Conservation (phyloP, 2,797 vertebrate species). For the Sebastes cheni region DNA sequence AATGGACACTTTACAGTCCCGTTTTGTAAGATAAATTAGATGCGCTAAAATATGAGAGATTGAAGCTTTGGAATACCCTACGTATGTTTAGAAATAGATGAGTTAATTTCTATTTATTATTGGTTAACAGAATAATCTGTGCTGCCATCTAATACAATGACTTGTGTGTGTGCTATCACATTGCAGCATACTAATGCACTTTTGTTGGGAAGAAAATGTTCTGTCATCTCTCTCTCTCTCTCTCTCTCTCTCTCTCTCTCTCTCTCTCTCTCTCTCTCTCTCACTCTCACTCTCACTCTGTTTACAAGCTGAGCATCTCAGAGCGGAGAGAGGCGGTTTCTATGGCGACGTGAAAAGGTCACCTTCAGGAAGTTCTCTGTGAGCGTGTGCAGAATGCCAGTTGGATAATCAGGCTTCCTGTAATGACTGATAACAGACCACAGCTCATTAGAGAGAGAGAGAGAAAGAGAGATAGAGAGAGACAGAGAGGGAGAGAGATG, state of each 20-base stretch:
- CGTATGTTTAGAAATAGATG: background rate
- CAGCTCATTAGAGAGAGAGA: slow-evolving; percentile 76
- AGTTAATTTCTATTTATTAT: slow-evolving; percentile 3
- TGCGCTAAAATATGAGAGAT: background rate
- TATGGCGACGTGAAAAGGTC: slow-evolving; percentile 85
- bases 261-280: background rate
- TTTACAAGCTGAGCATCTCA: slow-evolving; percentile 62
- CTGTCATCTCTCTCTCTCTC: slow-evolving; percentile 44
- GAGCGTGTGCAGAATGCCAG: slow-evolving; percentile 77
- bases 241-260: slow-evolving; percentile 22
- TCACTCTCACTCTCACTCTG: background rate
- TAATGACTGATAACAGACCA: slow-evolving; percentile 81
- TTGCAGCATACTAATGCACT: slow-evolving; percentile 49
- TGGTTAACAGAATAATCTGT: slow-evolving; percentile 25
- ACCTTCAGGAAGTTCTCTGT: slow-evolving; percentile 86
- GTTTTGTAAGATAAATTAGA: background rate
- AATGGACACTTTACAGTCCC: background rate
- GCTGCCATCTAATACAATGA: slow-evolving; percentile 15
- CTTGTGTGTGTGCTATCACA: slow-evolving; percentile 23
- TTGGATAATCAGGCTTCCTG: slow-evolving; percentile 84
- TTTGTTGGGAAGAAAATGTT: slow-evolving; percentile 61
- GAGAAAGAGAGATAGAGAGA: slow-evolving; percentile 36
- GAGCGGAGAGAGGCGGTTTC: slow-evolving; percentile 77
- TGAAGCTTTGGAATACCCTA: background rate
- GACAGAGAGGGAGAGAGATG: background rate